Evolutionary conservation across 2,797 vertebrate genomes (phyloP).

Genomic region (Anguilla megastoma): DNA sequence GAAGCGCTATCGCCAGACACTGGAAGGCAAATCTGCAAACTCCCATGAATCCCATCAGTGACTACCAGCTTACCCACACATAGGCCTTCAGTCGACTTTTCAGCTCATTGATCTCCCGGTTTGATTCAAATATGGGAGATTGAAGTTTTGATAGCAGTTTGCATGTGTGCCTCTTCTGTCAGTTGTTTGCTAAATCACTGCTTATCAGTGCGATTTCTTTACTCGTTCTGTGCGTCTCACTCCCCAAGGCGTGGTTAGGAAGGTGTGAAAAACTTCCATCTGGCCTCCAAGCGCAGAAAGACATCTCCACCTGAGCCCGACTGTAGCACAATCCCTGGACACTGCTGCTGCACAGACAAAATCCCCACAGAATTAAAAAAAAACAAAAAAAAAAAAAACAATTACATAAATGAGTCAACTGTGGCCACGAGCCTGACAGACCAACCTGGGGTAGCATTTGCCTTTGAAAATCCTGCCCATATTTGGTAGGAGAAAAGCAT

Average conservation of each 20-base stretch:
- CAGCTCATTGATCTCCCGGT: constrained; percentile 28
- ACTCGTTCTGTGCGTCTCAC: constrained; percentile 25
- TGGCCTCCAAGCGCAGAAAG: constrained; percentile 36
- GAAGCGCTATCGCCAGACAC: neutral
- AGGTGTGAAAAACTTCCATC: constrained; percentile 44
- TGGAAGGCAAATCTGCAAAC: constrained; percentile 16
- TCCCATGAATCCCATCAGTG: constrained; percentile 13
- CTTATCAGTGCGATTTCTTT: neutral
- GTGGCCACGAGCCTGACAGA: neutral
- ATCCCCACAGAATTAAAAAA: neutral
- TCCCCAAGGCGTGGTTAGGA: constrained; percentile 34
- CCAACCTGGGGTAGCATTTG: neutral
- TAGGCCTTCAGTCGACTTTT: constrained; percentile 39
- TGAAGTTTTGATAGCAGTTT: neutral
- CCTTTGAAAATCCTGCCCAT: neutral
- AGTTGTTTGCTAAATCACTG: constrained; percentile 17
- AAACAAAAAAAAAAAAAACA: neutral
- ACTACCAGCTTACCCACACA: constrained; percentile 41
- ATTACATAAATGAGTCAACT: constrained; percentile 20
- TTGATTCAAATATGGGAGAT: neutral
- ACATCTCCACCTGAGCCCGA: constrained; percentile 38
- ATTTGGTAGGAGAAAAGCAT: neutral
- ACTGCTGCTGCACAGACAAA: constrained; percentile 9
- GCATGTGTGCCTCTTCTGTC: neutral
- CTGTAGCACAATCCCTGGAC: constrained; percentile 41